phyloP scores from a whole-genome alignment of 2,113 vertebrate genomes.

The Poeciliopsis prolifica region DNA sequence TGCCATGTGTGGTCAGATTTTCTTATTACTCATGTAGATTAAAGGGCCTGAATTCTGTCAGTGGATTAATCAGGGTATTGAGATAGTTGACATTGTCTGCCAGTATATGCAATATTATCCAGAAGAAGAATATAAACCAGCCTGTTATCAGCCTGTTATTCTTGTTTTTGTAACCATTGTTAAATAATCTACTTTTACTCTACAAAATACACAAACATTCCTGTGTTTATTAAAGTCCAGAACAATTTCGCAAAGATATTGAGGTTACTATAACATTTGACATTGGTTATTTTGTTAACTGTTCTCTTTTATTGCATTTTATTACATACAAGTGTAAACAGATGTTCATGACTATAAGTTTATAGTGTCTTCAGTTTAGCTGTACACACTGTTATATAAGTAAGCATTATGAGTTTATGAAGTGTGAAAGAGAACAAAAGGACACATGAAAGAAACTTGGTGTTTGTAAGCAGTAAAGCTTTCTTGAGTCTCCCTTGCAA shows the following conservation, averaged over 20 bases:
- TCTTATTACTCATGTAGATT: slow-evolving; percentile 69
- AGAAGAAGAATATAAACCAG: neutral
- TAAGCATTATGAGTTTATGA: slow-evolving; percentile 42
- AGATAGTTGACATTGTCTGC: slow-evolving; percentile 32
- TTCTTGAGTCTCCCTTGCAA: slow-evolving; percentile 28
- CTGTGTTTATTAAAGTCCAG: neutral
- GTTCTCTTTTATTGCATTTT: neutral
- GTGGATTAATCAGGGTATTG: slow-evolving; percentile 62
- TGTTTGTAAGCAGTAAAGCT: slow-evolving; percentile 40
- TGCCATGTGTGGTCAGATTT: slow-evolving; percentile 38
- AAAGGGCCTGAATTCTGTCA: slow-evolving; percentile 63
- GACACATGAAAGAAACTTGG: slow-evolving; percentile 33
- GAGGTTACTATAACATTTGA: neutral
- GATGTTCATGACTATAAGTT: neutral
- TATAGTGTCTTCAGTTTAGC: slow-evolving; percentile 24
- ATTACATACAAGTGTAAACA: neutral
- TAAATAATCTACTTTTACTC: neutral
- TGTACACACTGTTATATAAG: slow-evolving; percentile 2
- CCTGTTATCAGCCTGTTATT: neutral
- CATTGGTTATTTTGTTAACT: neutral
- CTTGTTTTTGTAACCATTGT: neutral
- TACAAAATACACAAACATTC: neutral
- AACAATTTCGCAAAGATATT: neutral
- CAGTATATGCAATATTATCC: neutral
- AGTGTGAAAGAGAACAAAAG: slow-evolving; percentile 51